Evolutionary conservation across 2,888 invertebrate genomes (phyloP).

Genomic region (Idaea dimidiata): DNA sequence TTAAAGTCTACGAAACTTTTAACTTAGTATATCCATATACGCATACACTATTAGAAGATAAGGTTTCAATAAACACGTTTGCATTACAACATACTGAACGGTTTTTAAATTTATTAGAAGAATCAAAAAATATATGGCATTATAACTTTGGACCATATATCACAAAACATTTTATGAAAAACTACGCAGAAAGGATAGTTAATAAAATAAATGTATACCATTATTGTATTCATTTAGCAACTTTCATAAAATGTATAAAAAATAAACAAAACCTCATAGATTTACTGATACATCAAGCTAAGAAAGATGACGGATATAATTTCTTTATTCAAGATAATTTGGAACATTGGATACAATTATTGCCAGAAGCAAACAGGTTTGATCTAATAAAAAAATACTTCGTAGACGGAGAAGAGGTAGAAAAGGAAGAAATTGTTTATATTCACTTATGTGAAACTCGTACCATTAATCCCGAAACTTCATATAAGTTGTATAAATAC

Average conservation of each 20-base stretch:
- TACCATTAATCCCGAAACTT: constrained; percentile 8
- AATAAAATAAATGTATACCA: constrained; percentile 39
- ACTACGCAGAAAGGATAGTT: constrained; percentile 43
- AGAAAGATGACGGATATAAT: constrained; percentile 28
- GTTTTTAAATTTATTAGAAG: constrained; percentile 45
- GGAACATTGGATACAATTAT: constrained; percentile 45
- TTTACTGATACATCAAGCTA: constrained; percentile 41
- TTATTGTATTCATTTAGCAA: constrained; percentile 39
- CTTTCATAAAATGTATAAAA: constrained; percentile 49
- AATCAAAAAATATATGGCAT: constrained; percentile 9
- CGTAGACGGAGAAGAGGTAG: constrained; percentile 36
- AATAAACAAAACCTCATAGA: constrained; percentile 39
- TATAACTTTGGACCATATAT: constrained; percentile 39
- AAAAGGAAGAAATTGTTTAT: constrained; percentile 3
- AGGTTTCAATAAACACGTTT: constrained; percentile 27
- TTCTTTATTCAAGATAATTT: constrained; percentile 40
- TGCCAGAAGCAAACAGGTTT: constrained; percentile 48
- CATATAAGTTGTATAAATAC: constrained; percentile 53
- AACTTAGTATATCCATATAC: constrained; percentile 9
- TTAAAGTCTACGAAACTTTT: constrained; percentile 37
- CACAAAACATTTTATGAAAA: constrained; percentile 50
- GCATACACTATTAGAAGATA: constrained; percentile 10
- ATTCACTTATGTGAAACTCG: background rate
- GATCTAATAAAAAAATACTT: constrained; percentile 51
- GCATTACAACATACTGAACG: constrained; percentile 37